phyloP scores from a whole-genome alignment of 2,888 invertebrate genomes.

The Agrotis ipsilon region DNA sequence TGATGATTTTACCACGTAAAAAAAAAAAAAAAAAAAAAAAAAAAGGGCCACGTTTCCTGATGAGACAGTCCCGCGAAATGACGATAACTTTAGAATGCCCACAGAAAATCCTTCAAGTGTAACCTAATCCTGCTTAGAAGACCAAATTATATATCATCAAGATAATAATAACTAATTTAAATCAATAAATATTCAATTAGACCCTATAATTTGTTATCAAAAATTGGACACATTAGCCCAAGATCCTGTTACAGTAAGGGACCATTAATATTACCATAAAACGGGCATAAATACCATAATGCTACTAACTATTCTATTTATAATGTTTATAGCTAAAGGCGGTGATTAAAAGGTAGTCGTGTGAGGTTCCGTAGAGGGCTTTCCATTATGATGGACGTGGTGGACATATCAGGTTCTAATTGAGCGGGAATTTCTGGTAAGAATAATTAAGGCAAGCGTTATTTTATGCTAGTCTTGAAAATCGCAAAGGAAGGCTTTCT shows the following conservation, averaged over 20 bases:
- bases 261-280: slow-evolving; percentile 66
- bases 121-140: not conserved
- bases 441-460: no score
- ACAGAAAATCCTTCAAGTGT: not conserved
- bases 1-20: no score
- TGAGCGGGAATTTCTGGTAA: no score
- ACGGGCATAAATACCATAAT: slow-evolving; percentile 72
- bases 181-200: slow-evolving; percentile 52
- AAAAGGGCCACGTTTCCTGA: no score
- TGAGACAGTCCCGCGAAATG: no score
- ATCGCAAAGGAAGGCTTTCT: no score
- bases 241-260: slow-evolving; percentile 12
- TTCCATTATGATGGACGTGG: not conserved
- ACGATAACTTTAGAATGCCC: no score
- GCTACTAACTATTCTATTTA: slow-evolving; percentile 57
- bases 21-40: no score
- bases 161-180: slow-evolving; percentile 15
- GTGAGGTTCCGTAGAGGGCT: slow-evolving; percentile 35
- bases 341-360: slow-evolving; percentile 31
- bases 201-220: slow-evolving; percentile 52
- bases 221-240: slow-evolving; percentile 19
- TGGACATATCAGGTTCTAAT: no score
- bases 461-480: no score
- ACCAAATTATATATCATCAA: not conserved
- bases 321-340: slow-evolving; percentile 36